phyloP scores from a whole-genome alignment of 2,797 vertebrate genomes.

The Threskiornis aethiopicus region DNA sequence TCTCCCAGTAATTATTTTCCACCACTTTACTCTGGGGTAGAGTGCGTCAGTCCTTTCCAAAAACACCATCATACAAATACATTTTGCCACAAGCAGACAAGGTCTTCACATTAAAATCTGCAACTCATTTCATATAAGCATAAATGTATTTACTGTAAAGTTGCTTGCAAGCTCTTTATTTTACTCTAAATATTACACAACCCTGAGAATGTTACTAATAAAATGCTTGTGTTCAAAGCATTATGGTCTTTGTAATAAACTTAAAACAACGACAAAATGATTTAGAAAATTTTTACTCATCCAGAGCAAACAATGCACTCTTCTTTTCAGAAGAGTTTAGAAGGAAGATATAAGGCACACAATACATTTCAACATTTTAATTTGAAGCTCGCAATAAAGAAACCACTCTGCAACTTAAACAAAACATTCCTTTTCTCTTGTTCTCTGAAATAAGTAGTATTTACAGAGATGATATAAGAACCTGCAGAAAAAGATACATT shows the following conservation, averaged over 20 bases:
- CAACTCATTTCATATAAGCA: not conserved
- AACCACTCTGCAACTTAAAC: not conserved
- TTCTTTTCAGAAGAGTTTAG: not conserved
- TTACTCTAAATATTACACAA: not conserved
- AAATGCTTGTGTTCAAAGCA: not conserved
- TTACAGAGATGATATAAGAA: not conserved
- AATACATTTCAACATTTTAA: not conserved
- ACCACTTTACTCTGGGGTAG: not conserved
- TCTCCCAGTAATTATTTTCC: not conserved
- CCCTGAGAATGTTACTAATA: not conserved
- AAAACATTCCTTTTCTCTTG: not conserved
- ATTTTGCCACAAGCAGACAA: not conserved
- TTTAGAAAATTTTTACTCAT: not conserved
- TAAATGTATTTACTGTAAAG: not conserved
- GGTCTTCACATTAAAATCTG: not conserved
- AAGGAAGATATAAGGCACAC: not conserved
- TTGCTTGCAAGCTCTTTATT: not conserved
- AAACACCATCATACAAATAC: not conserved
- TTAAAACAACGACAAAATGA: not conserved
- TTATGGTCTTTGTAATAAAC: not conserved
- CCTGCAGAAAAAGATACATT: constrained; percentile 39
- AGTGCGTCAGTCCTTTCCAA: not conserved
- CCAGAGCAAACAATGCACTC: not conserved
- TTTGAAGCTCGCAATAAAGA: constrained; percentile 22
- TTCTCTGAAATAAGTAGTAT: constrained; percentile 2